Evolutionary conservation across 2,797 vertebrate species (phyloP), one percentile per base, ranked within the genome.

Genomic region (Sebastes goodei): DNA sequence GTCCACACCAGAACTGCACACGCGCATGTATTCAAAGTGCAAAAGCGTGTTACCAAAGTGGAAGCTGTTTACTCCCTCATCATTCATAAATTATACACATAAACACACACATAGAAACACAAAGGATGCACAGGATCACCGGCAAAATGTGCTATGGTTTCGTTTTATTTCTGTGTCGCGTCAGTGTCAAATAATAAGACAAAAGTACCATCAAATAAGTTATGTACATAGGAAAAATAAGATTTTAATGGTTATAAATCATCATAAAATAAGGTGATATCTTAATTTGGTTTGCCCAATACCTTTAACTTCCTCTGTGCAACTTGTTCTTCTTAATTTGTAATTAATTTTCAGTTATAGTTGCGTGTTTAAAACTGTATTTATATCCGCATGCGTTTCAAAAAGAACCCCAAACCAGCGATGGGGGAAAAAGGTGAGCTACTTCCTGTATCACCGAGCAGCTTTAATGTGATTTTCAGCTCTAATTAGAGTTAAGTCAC

Each of bases 401-500:
- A 29, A 73, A 55, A 57, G 32, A 25, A 6, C 49, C 23, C 29
- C 49, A 52, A 65, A 69, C 3, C 60, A 20, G 63, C 38, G 46
- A 21, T 64, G 65, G 74, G 59, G 14, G 33, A 61, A 83, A 14
- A 82, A 76, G 79, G 82, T 80, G 82, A 83, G 81, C 79, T 11
- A 42, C 81, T 85, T 92, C 86, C 89, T 90, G 83, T 87, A 88
- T 86, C 88, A 64, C 85, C 38, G 86, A 89, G 86, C 82, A 81
- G 81, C 86, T 83, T 84, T 93, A 93, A 93, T 91, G 79, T 80
- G 87, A 94, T 94, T 93, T 91, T 94, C 91, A 91, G 89, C 92
- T 93, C 91, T 93, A 93, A 93, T 94, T 92, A 88, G 88, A 90
- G 90, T 93, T 89, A 93, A 92, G 89, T 89, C 92, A 92, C 88